phyloP scores from a whole-genome alignment of 2,113 vertebrate genomes.

The Ahaetulla prasina region DNA sequence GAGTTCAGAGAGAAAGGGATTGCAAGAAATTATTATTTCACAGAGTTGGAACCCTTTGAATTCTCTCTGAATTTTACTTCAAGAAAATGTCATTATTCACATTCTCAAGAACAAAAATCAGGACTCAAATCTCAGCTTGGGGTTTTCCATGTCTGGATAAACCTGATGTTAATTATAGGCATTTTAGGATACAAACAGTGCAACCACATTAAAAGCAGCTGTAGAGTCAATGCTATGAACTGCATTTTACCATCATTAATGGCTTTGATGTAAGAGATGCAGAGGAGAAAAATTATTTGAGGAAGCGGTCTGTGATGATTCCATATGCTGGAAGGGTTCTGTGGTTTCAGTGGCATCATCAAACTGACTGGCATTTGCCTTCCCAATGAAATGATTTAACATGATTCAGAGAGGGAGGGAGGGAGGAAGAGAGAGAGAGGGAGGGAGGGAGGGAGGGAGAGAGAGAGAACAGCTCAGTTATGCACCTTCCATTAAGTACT shows the following conservation, averaged over 20 bases:
- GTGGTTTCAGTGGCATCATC: not conserved
- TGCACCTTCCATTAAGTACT: not conserved
- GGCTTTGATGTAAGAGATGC: not conserved
- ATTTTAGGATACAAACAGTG: not conserved
- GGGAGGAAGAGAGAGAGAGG: too few relatives aligned
- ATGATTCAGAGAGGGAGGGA: rapidly evolving
- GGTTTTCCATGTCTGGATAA: not conserved
- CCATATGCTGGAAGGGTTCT: not conserved
- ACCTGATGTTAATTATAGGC: not conserved
- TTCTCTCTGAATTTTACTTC: not conserved
- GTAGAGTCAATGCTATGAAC: not conserved
- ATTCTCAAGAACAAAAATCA: not conserved
- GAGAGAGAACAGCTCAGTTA: not conserved
- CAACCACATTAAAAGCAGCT: not conserved
- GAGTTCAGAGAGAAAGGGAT: too few relatives aligned
- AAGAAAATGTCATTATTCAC: not conserved
- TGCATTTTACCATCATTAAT: not conserved
- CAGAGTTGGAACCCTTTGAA: not conserved
- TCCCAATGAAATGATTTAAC: not conserved
- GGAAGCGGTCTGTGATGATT: not conserved
- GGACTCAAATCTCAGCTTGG: not conserved
- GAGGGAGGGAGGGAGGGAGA: too few relatives aligned
- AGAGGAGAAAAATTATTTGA: not conserved
- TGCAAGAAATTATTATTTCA: not conserved
- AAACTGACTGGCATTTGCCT: not conserved